A percentile compares a stretch with the other conserved stretches of the same genome.
Conservation (phyloP, 2,888 invertebrate genomes). For the Serrognathus titanus region DNA sequence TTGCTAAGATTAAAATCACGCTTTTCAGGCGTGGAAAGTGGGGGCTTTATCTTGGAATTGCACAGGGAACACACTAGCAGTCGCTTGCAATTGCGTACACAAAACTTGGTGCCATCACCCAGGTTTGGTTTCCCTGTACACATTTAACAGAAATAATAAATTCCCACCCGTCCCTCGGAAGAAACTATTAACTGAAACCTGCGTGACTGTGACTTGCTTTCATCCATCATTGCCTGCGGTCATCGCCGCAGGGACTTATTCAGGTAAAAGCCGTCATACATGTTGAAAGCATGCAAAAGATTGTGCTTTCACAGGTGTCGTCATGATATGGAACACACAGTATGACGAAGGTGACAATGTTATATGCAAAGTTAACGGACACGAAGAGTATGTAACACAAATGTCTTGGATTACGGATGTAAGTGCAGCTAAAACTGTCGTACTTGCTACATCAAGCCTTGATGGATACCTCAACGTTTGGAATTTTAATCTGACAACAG, state of each 20-base stretch:
- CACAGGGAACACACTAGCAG: slow-evolving; percentile 44
- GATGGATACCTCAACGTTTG: slow-evolving; percentile 43
- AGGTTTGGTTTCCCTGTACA: slow-evolving; percentile 39
- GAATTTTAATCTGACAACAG: slow-evolving; percentile 32
- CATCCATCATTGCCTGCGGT: slow-evolving; percentile 52
- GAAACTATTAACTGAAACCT: slow-evolving; percentile 42
- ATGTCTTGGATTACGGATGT: slow-evolving; percentile 42
- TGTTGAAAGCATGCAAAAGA: background rate
- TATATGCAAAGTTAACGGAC: slow-evolving; percentile 33
- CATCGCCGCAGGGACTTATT: slow-evolving; percentile 49
- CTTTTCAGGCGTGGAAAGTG: slow-evolving; percentile 26
- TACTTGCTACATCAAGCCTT: slow-evolving; percentile 40
- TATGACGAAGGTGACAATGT: slow-evolving; percentile 37
- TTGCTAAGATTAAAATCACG: slow-evolving; percentile 4
- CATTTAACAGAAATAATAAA: slow-evolving; percentile 38
- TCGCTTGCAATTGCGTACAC: slow-evolving; percentile 41
- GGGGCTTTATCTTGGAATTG: slow-evolving; percentile 45
- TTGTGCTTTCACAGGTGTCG: slow-evolving; percentile 27
- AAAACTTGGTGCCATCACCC: slow-evolving; percentile 47
- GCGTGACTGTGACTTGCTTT: slow-evolving; percentile 49
- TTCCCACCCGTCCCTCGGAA: slow-evolving; percentile 38
- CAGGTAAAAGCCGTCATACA: slow-evolving; percentile 32
- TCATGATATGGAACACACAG: slow-evolving; percentile 42
- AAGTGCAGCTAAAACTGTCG: slow-evolving; percentile 30
- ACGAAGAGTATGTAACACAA: slow-evolving; percentile 42